phyloP scores from a whole-genome alignment of 2,888 invertebrate genomes.

The Ochropacha duplaris region DNA sequence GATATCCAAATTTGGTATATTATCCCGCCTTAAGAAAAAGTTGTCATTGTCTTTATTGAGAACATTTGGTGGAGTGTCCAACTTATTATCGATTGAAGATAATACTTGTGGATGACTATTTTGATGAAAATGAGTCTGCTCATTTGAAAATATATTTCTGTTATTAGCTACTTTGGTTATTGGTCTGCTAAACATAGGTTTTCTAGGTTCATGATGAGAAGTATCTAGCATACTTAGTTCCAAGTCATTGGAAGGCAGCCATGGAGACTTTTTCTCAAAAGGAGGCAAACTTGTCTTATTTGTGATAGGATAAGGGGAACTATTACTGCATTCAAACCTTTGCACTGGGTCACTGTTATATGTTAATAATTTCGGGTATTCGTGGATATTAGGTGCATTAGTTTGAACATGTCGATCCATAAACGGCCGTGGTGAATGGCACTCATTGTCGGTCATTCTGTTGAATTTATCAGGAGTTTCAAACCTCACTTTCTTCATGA shows the following conservation, averaged over 20 bases:
- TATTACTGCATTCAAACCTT: constrained; percentile 61
- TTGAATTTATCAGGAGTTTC: constrained; percentile 44
- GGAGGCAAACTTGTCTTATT: constrained; percentile 47
- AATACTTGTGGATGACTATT: constrained; percentile 25
- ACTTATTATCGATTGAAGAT: constrained; percentile 40
- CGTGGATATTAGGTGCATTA: constrained; percentile 34
- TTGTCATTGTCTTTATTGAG: constrained; percentile 50
- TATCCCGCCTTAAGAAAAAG: constrained; percentile 65
- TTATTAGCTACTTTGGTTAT: constrained; percentile 24
- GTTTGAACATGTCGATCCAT: constrained; percentile 45
- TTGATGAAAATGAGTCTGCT: constrained; percentile 10
- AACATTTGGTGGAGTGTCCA: constrained; percentile 41
- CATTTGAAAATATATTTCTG: constrained; percentile 3
- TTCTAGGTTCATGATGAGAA: constrained; percentile 39
- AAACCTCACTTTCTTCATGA: constrained; percentile 77
- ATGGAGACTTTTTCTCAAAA: constrained; percentile 31
- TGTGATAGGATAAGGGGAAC: constrained; percentile 60
- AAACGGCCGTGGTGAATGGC: constrained; percentile 72
- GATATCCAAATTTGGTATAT: constrained; percentile 36
- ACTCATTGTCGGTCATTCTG: constrained; percentile 62
- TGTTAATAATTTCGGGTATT: constrained; percentile 38
- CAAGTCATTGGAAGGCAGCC: constrained; percentile 63
- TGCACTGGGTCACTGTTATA: constrained; percentile 61
- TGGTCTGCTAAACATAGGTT: constrained; percentile 27
- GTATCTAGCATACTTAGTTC: constrained; percentile 70